Base-by-base conservation (phyloP, 2,888 invertebrate species). In the Oxystoma pomonae region DNA sequence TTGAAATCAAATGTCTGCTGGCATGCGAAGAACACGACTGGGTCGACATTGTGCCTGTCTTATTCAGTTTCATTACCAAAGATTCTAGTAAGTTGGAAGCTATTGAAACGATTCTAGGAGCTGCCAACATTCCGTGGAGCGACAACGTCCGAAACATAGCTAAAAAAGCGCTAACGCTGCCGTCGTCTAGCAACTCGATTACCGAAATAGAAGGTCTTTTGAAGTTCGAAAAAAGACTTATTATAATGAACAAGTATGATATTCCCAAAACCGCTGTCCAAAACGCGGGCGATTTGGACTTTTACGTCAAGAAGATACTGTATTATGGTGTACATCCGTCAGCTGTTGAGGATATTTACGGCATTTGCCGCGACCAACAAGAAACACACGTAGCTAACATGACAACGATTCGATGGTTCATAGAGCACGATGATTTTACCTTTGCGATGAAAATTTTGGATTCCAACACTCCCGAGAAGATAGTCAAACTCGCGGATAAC, bases 241-340 rank as follows among this genome's bases (percentile, higher is more conserved):
- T 81, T 17, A 76, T 84, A 55, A 71, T 83, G 52, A 81, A 80
- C 62, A 78, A 79, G 20, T 80, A 81, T 64, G 76, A 77, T 53
- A 74, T 79, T 22, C 35, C 35, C 12, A 35, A 35, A 35, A 35
- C 5, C 12, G 35, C 5, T 12, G 12, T 35, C 35, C 35, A 35
- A 3, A 35, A 3, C 3, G 35, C 3, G 35, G 35, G 12, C 12
- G 35, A 35, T 35, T 7, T 60, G 56, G n/a, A 57, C 21, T 61
- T 61, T 53, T 58, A 51, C 19, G 59, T 57, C 19, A 61, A 59
- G 5, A 58, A 63, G 21, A 67, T 67, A 5, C 20, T 67, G 16
- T n/a, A n/a, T n/a, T 65, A 63, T 19, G 58, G 16, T 57, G 22
- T 59, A 57, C 17, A n/a, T 18, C 49, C 35, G 55, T 59, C 55